A percentile compares a stretch with the other conserved stretches of the same genome.
phyloP scores from a whole-genome alignment of 2,113 vertebrate genomes.

The Mixornis gularis region DNA sequence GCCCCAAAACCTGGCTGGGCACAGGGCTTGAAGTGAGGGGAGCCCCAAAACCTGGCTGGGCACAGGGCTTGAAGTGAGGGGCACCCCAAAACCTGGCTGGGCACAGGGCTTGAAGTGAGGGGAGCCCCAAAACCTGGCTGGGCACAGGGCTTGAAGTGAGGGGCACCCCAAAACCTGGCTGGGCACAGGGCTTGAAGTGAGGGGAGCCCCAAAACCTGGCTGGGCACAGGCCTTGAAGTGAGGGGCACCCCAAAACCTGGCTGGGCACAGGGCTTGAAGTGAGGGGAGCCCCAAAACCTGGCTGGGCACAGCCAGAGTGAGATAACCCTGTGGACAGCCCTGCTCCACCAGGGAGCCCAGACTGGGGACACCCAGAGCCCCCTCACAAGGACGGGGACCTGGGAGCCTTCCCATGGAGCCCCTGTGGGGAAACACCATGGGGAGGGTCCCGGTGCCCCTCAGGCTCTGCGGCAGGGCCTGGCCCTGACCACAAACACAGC shows the following conservation, averaged over 20 bases:
- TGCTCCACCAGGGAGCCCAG: not conserved
- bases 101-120: not conserved
- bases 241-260: not conserved
- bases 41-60: not conserved
- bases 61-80: not conserved
- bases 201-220: not conserved
- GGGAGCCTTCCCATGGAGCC: accelerated
- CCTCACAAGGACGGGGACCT: not conserved
- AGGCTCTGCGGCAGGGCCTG: not conserved
- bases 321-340: not conserved
- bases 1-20: not conserved
- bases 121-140: not conserved
- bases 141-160: not conserved
- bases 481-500: not conserved
- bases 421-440: accelerated
- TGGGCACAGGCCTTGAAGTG: not conserved
- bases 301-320: not conserved
- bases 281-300: not conserved
- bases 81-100: not conserved
- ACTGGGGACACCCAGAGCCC: not conserved
- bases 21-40: not conserved
- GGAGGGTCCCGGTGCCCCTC: accelerated
- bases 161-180: not conserved
- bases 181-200: accelerated
- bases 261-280: not conserved